Evolutionary conservation across 2,797 vertebrate species (phyloP).

Genomic region (Etheostoma nigrum): DNA sequence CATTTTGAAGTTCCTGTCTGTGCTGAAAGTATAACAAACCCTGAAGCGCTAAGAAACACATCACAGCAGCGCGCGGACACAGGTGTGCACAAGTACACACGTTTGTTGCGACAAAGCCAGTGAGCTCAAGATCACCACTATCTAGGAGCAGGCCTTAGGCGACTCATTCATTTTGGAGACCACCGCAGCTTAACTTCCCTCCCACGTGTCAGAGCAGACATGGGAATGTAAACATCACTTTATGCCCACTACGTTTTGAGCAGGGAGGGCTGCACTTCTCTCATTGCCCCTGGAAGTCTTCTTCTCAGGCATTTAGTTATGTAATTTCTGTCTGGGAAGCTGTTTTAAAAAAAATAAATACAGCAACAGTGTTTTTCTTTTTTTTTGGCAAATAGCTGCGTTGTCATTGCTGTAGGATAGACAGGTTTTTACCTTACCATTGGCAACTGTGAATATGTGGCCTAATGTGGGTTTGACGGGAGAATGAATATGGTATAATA

Average conservation of each 20-base stretch:
- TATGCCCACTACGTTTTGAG: background rate
- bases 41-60: conserved; percentile 33
- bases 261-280: background rate
- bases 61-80: conserved; percentile 13
- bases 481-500: conserved; percentile 48
- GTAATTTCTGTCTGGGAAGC: conserved; percentile 21
- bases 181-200: conserved; percentile 43
- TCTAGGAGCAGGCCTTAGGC: conserved; percentile 66
- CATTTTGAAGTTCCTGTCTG: conserved; percentile 55
- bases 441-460: conserved; percentile 30
- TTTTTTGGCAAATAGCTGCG: conserved; percentile 11
- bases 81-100: conserved; percentile 12
- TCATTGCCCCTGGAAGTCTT: conserved; percentile 26
- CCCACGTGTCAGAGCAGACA: conserved; percentile 36
- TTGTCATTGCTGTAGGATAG: conserved; percentile 28
- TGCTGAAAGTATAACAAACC: conserved; percentile 58
- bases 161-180: conserved; percentile 63
- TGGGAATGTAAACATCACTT: conserved; percentile 55
- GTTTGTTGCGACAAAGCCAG: conserved; percentile 11
- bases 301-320: conserved; percentile 33
- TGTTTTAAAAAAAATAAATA: background rate
- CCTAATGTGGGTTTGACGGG: conserved; percentile 40
- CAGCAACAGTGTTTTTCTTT: background rate
- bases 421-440: conserved; percentile 38
- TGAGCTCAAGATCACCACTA: conserved; percentile 52